A percentile compares a stretch with the other conserved stretches of the same genome.
Evolutionary conservation across 2,113 vertebrate genomes (phyloP).

Genomic region (Cavia aperea): DNA sequence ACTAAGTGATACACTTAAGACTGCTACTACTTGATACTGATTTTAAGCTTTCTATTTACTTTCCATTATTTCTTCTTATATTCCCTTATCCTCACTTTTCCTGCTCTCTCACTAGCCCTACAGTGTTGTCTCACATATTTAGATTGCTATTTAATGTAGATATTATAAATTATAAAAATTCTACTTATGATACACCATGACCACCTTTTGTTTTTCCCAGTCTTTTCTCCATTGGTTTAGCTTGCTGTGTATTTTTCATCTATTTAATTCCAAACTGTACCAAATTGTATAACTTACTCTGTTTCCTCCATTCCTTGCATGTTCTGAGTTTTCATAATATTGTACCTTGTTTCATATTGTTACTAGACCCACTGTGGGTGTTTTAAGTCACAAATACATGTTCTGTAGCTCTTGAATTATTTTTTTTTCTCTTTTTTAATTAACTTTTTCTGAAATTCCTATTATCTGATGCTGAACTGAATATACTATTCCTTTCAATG

Average conservation of each 20-base stretch:
- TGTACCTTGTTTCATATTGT: background rate
- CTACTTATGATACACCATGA: background rate
- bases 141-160: background rate
- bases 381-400: conserved; percentile 12
- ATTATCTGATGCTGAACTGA: background rate
- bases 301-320: background rate
- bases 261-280: conserved; percentile 19
- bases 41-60: conserved; percentile 17
- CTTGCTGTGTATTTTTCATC: conserved; percentile 27
- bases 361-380: background rate
- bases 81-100: background rate
- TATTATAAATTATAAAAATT: background rate
- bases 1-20: background rate
- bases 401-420: conserved; percentile 13
- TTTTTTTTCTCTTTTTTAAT: background rate
- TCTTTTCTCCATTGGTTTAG: background rate
- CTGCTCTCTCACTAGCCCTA: background rate
- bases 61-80: background rate
- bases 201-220: background rate
- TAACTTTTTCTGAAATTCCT: conserved; percentile 5
- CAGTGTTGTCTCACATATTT: background rate
- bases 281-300: background rate
- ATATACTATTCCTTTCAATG: background rate
- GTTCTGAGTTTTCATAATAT: conserved; percentile 10
- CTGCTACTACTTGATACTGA: background rate